Evolutionary conservation across 2,888 invertebrate species (phyloP).

Genomic region (Temnothorax ravouxi): DNA sequence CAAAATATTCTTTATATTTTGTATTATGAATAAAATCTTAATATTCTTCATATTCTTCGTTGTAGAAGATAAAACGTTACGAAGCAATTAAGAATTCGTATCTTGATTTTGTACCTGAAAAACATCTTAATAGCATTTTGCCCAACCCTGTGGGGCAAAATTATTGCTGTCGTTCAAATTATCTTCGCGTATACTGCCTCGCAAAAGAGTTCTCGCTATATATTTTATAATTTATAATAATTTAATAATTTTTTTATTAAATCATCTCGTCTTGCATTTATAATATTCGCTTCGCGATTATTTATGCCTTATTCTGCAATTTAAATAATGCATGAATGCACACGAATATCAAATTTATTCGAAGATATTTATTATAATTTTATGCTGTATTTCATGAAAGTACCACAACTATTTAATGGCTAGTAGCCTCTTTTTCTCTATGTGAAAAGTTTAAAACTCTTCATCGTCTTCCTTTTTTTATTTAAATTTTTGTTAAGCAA

Average conservation of each 20-base stretch:
- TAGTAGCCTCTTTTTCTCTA: neutral
- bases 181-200: neutral
- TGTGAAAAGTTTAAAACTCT: neutral
- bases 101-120: neutral
- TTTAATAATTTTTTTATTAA: neutral
- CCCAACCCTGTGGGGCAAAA: neutral
- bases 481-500: neutral
- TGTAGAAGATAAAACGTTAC: neutral
- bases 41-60: neutral
- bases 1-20: neutral
- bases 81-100: neutral
- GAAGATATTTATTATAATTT: neutral
- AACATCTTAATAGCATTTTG: slow-evolving; percentile 4
- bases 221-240: neutral
- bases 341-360: neutral
- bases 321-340: neutral
- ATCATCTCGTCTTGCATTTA: neutral
- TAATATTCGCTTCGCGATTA: neutral
- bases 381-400: neutral
- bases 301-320: neutral
- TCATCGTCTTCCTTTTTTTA: neutral
- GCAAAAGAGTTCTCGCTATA: neutral
- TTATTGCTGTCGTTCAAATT: neutral
- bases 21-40: neutral
- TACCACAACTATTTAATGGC: neutral